Percentiles rank a stretch among this genome's conserved stretches.
Conservation (phyloP, 1,140 invertebrate genomes). For the Lepidurus packardi region DNA sequence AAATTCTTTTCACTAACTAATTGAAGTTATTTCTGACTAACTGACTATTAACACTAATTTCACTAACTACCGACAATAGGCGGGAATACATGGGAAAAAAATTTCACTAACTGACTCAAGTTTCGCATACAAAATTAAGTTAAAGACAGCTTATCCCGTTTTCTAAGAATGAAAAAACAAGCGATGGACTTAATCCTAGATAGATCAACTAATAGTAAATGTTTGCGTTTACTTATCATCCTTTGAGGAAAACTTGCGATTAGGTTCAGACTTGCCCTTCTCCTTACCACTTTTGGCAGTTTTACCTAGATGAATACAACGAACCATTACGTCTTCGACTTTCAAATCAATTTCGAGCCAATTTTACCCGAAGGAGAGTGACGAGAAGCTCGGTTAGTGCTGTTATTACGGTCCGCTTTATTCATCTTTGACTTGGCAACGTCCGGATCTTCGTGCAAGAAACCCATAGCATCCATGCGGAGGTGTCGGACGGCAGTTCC, state of each 20-base stretch:
- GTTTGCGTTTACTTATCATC: not conserved
- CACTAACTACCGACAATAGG: no score
- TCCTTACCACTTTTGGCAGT: not conserved
- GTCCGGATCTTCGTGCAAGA: not conserved
- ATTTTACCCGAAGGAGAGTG: not conserved
- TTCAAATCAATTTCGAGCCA: not conserved
- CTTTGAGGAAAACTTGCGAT: not conserved
- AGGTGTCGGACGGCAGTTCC: not conserved
- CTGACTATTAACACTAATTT: no score
- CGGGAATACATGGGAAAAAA: no score
- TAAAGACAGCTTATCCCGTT: no score
- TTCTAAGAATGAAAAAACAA: no score
- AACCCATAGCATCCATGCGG: slow-evolving; percentile 1
- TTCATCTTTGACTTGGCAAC: not conserved
- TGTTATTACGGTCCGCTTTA: not conserved
- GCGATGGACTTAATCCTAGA: no score
- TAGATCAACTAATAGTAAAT: not conserved
- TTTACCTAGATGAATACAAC: not conserved
- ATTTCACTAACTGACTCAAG: no score
- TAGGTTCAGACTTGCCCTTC: not conserved
- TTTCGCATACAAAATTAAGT: no score
- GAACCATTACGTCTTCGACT: not conserved
- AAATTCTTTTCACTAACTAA: no score
- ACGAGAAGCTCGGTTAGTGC: not conserved
- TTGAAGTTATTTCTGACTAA: no score